Evolutionary conservation across 64 coral and sea anemone species (phyloP), one percentile per base, ranked within the genome.

Genomic region (Montipora cactus): DNA sequence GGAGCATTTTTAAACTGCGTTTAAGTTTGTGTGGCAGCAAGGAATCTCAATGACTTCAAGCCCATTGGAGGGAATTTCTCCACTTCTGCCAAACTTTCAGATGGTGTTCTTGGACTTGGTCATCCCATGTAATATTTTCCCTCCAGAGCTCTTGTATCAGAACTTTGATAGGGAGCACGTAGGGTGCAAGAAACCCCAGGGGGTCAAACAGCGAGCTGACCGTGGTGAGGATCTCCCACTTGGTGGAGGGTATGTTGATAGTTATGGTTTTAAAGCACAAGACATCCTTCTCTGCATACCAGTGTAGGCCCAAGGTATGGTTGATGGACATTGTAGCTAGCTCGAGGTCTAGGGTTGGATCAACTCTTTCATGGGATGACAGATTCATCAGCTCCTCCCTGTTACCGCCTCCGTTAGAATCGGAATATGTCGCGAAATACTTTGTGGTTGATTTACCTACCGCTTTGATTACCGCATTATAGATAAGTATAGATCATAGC

Each of bases 171-270:
- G 53, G 55, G 50, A 90, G 44, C 9, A 79, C 51, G 8, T 78
- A 89, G 5, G 88, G 88, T n/a, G 73, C 14, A 22, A 90, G 21
- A 5, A 79, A 79, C 13, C 88, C 88, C 0, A 90, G 74, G 3
- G 75, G 75, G 76, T 90, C 49, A 57, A 78, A 90, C 0, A 90
- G 88, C 4, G 75, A 90, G 76, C 88, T 79, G 25, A 90, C 55
- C 1, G 57, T 58, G 16, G 88, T 82, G 23, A 91, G 89, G 21
- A 91, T 73, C 7, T 46, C 89, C 20, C 89, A 48, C 80, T 91
- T 91, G 15, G 16, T 53, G 0, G 23, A 23, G 23, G 23, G 23
- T 23, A 23, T 23, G 23, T 23, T 23, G 23, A 23, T 23, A 23
- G 23, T 23, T 23, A 23, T 23, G 23, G 23, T 23, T 23, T 75